Base-by-base conservation (phyloP, 2,888 invertebrate species). In the Apodemia hepburni region DNA sequence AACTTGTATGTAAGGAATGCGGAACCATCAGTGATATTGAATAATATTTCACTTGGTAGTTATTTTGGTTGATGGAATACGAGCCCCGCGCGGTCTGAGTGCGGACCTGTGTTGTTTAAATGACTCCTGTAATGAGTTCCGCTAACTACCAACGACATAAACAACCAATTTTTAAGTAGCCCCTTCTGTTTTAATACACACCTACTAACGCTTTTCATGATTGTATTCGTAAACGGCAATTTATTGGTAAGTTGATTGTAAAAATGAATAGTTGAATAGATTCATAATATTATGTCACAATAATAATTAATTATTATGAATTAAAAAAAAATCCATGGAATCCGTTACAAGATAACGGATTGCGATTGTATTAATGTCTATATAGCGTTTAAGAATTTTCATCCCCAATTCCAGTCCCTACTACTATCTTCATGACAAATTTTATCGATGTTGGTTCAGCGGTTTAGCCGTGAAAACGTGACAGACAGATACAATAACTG, bases 111-210 rank as follows among this genome's bases (percentile, higher is more conserved):
- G 80, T 81, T 77, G 73, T 73, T 73, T 77, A 79, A 82, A 80
- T 79, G 76, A 79, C 80, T 83, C 78, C 70, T 73, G 78, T 80
- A 79, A 80, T 76, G 75, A 82, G 81, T 82, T 80, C 73, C 72
- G 75, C 76, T 79, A 80, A 80, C 81, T 78, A 77, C 76, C 74
- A 72, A 69, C 73, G 78, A 79, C 80, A 80, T 75, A 73, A 73
- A 71, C 73, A 78, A 78, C 78, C 76, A 77, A 79, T 80, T 78
- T 77, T 70, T 72, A 73, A 76, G 54, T 54, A 33, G 75, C 72
- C 73, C 71, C 68, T 69, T 69, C 68, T 65, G 64, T 63, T 64
- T 60, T 57, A 65, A 66, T 66, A 67, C 65, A 15, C 15, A 7
- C 12, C n/a, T n/a, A 45, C n/a, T n/a, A 45, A 45, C n/a, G 45